These are phyloP conservation scores for Phocoena phocoena DNA, from an alignment of 2,113 vertebrate species.

Conservation along the genomic window DNA sequence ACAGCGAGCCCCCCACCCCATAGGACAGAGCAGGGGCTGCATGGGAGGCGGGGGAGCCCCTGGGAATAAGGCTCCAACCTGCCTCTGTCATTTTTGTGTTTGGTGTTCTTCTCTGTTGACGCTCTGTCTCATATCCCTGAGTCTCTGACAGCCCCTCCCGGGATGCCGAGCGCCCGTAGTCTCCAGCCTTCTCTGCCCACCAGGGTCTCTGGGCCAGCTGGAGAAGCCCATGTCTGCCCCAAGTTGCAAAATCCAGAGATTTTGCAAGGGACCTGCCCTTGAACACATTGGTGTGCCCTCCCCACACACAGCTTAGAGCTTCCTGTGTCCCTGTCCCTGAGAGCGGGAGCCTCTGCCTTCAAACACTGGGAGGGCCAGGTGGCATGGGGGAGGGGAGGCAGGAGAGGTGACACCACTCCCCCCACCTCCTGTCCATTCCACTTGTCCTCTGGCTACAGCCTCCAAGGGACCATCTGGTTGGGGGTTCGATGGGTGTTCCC, in stretches of 20 bases:
- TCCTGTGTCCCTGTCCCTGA: neutral
- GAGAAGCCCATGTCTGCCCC: neutral
- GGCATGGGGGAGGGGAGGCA: neutral
- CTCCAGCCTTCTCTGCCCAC: neutral
- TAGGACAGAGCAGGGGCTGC: neutral
- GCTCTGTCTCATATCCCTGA: neutral
- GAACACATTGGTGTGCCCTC: fast-evolving
- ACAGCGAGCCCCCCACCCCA: fast-evolving
- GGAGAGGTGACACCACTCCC: no score
- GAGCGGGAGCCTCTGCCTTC: neutral
- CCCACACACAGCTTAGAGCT: neutral
- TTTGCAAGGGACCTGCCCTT: neutral
- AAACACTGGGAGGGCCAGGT: neutral
- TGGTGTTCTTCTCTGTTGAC: neutral
- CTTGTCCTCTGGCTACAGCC: neutral
- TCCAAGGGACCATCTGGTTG: fast-evolving
- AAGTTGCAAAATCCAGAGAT: neutral
- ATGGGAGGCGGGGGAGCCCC: neutral
- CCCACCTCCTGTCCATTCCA: fast-evolving
- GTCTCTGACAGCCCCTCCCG: neutral
- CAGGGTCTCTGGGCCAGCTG: neutral
- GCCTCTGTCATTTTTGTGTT: neutral
- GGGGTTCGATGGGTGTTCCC: neutral
- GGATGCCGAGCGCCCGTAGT: fast-evolving
- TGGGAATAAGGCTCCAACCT: fast-evolving